Evolutionary conservation across 2,888 invertebrate species (phyloP).

Genomic region (Acleris literana): DNA sequence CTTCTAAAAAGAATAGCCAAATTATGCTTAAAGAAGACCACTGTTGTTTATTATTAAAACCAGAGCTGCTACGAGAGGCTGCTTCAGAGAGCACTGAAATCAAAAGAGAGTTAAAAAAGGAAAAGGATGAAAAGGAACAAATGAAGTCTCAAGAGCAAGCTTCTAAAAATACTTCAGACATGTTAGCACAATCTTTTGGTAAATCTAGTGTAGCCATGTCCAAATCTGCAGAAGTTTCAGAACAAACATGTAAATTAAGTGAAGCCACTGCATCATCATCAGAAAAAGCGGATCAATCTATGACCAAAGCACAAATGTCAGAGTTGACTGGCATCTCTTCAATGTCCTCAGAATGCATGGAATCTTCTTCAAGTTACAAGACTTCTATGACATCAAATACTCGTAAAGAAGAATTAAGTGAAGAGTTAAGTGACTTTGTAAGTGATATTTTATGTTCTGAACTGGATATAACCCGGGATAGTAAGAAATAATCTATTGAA

Average conservation of each 20-base stretch:
- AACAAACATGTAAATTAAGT: constrained; percentile 12
- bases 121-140: constrained; percentile 41
- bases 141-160: constrained; percentile 26
- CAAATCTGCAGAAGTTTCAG: constrained; percentile 2
- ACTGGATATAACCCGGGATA: constrained; percentile 54
- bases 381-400: constrained; percentile 47
- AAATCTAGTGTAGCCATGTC: constrained; percentile 38
- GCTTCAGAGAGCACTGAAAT: constrained; percentile 40
- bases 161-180: constrained; percentile 8
- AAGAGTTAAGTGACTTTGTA: constrained; percentile 47
- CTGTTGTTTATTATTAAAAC: constrained; percentile 50
- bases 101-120: constrained; percentile 17
- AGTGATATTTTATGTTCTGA: constrained; percentile 52
- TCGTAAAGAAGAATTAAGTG: constrained; percentile 45
- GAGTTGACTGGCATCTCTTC: constrained; percentile 18
- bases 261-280: constrained; percentile 13
- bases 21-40: constrained; percentile 51
- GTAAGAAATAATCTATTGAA: constrained; percentile 42
- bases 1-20: constrained; percentile 43
- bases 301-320: constrained; percentile 20
- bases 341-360: constrained; percentile 20
- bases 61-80: constrained; percentile 47
- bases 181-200: constrained; percentile 38
- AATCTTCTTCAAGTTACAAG: constrained; percentile 34
- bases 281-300: constrained; percentile 38